phyloP scores from a whole-genome alignment of 2,888 invertebrate species.

The Sycophila texana region DNA sequence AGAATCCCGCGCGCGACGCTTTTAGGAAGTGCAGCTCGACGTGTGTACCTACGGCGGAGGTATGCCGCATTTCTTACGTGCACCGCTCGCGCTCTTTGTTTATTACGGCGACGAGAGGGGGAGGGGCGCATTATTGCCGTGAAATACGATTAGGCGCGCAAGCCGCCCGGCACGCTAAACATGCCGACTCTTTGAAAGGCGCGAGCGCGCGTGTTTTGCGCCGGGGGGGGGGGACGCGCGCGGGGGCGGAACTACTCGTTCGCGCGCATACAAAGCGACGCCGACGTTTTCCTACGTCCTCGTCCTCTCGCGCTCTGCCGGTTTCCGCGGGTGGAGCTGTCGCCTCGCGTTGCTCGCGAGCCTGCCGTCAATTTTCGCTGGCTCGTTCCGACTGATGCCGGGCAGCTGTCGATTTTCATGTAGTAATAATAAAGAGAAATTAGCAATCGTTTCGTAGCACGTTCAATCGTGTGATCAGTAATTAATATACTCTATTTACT shows the following conservation, averaged over 20 bases:
- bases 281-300: no score
- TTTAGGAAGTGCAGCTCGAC: slow-evolving; percentile 31
- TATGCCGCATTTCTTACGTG: slow-evolving; percentile 70
- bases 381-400: no score
- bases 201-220: not conserved
- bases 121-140: slow-evolving; percentile 66
- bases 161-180: slow-evolving; percentile 59
- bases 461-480: no score
- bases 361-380: no score
- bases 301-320: no score
- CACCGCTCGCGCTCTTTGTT: slow-evolving; percentile 40
- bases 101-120: slow-evolving; percentile 49
- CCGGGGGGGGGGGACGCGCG: no score
- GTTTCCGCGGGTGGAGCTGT: no score
- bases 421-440: no score
- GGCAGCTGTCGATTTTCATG: no score
- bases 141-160: slow-evolving; percentile 70
- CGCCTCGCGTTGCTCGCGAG: no score
- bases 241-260: not conserved
- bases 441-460: no score
- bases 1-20: slow-evolving; percentile 51
- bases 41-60: slow-evolving; percentile 4
- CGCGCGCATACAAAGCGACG: not conserved
- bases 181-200: slow-evolving; percentile 53
- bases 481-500: no score